Base-by-base conservation (phyloP, 1,140 invertebrate genomes). In the Atta texana region DNA sequence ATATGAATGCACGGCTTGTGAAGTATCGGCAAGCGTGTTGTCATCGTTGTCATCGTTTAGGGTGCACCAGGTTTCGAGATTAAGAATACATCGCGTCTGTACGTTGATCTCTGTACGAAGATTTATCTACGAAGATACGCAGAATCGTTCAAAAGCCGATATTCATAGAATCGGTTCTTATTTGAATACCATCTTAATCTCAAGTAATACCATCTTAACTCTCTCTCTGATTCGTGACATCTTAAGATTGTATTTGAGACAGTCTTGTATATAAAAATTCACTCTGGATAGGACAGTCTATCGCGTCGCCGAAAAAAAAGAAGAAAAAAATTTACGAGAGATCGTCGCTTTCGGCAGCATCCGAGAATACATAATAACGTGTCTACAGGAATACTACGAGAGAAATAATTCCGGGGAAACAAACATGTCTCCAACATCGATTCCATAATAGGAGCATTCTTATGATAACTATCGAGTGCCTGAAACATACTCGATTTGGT, bases 1-100 rank as follows among this genome's bases (percentile, higher is more conserved):
- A 24, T 24, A 91, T 86, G 82, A 87, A 90, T 90, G 89, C 89
- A 90, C 89, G 81, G 71, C 89, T 77, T 72, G 75, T 57, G 51
- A 59, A 85, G 68, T 89, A 87, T 90, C 82, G 3, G 89, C 71
- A 75, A 71, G 64, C 87, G 71, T 69, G 75, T 89, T 89, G 87
- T 90, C 89, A 39, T 88, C 89, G 66, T 90, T 80, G 86, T 90
- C 89, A 82, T 31, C 28, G 28, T 31, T 76, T 90, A 74, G 61
- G 69, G 53, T 82, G 68, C 78, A 87, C 85, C 77, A 74, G 77
- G 53, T 87, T 88, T 81, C 28, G 66, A 69, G 84, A 82, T 88
- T 89, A 21, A 78, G 61, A 16, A 59, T 21, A 16, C 21, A 31
- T 12, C 59, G 31, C 63, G n/a, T 44, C 12, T 12, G 28, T 14